These are phyloP conservation scores for Melolontha melolontha DNA, from an alignment of 2,888 invertebrate genomes.

Conservation along the genomic window DNA sequence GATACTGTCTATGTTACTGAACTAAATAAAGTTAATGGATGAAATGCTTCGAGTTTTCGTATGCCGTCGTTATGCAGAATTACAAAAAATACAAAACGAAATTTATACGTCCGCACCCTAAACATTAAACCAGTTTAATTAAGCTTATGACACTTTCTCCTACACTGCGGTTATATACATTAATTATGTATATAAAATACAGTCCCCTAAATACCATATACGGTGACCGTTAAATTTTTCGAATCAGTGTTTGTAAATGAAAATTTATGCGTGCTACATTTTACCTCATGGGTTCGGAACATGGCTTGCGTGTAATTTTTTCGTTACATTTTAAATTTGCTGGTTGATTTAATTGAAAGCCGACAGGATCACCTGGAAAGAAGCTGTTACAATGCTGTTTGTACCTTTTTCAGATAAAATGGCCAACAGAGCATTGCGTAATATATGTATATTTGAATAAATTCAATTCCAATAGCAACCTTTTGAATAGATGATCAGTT, in stretches of 20 bases:
- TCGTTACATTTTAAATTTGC: constrained; percentile 1
- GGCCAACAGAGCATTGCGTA: too few relatives aligned
- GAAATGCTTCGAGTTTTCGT: constrained; percentile 1
- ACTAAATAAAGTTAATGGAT: constrained; percentile 2
- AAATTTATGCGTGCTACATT: constrained; percentile 13
- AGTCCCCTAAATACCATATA: constrained; percentile 15
- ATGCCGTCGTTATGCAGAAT: background rate
- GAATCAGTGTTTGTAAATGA: constrained; percentile 21
- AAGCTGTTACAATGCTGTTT: too few relatives aligned
- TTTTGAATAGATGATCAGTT: too few relatives aligned
- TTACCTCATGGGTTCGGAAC: background rate
- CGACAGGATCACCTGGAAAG: background rate
- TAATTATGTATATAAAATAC: constrained; percentile 14
- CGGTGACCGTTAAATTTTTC: constrained; percentile 10
- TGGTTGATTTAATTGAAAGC: constrained; percentile 4
- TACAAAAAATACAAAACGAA: constrained; percentile 15
- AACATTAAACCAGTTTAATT: constrained; percentile 27
- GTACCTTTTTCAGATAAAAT: too few relatives aligned
- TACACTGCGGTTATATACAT: constrained; percentile 19
- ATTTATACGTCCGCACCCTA: constrained; percentile 18
- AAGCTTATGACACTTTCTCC: constrained; percentile 27
- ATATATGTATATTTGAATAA: too few relatives aligned
- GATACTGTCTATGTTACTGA: background rate
- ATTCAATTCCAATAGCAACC: too few relatives aligned
- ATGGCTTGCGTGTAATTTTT: constrained; percentile 2